These are phyloP conservation scores for Ochlodes sylvanus DNA, from an alignment of 2,888 invertebrate species.

Conservation along the genomic window DNA sequence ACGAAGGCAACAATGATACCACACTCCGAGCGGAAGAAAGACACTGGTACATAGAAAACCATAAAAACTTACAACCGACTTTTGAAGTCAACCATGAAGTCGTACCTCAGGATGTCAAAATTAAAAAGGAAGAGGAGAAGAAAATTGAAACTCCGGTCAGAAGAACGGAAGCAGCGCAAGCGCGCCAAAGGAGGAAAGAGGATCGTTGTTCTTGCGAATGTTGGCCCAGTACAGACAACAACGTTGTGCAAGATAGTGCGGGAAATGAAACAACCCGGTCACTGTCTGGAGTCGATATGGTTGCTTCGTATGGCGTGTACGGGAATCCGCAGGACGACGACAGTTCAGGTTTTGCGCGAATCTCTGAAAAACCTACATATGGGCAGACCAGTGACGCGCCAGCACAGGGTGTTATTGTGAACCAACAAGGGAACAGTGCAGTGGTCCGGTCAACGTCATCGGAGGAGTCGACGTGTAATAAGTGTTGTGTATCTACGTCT, in stretches of 20 bases:
- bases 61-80: constrained; percentile 74
- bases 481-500: constrained; percentile 70
- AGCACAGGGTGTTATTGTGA: constrained; percentile 81
- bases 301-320: constrained; percentile 83
- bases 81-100: constrained; percentile 69
- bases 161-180: constrained; percentile 68
- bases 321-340: constrained; percentile 80
- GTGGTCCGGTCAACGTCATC: constrained; percentile 68
- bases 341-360: constrained; percentile 76
- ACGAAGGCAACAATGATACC: constrained; percentile 82
- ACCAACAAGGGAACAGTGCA: constrained; percentile 81
- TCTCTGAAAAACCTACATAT: constrained; percentile 72
- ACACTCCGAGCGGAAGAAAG: constrained; percentile 81
- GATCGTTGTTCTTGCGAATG: constrained; percentile 82
- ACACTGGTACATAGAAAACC: constrained; percentile 83
- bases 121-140: constrained; percentile 80
- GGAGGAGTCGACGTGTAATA: constrained; percentile 60
- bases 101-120: constrained; percentile 77
- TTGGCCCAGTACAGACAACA: constrained; percentile 80
- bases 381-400: constrained; percentile 77
- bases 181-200: constrained; percentile 76
- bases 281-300: constrained; percentile 80
- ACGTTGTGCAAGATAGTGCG: constrained; percentile 65
- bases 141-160: constrained; percentile 64
- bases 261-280: constrained; percentile 75